Evolutionary conservation across 1,140 invertebrate species (phyloP).

Genomic region (Drosophila pseudoananassae): DNA sequence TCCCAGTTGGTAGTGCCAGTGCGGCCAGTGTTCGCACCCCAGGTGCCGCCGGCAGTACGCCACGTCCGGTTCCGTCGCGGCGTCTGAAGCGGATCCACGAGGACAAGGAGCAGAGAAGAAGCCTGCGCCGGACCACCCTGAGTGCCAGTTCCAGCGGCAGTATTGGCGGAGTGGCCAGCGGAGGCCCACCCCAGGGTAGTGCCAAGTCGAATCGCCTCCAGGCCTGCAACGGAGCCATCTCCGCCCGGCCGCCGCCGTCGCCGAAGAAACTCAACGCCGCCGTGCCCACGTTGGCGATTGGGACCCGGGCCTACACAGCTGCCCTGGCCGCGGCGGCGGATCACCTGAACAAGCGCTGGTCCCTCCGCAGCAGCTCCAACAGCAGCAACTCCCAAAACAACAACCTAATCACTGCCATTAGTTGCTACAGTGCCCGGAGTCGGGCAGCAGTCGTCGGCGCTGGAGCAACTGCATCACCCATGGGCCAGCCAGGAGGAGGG

Average conservation of each 20-base stretch:
- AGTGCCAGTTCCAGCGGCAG: slow-evolving; percentile 19
- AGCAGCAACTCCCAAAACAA: neutral
- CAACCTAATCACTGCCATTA: slow-evolving; percentile 5
- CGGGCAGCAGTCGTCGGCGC: slow-evolving; percentile 20
- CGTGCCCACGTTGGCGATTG: slow-evolving; percentile 63
- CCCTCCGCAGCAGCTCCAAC: slow-evolving; percentile 58
- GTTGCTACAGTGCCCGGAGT: slow-evolving; percentile 11
- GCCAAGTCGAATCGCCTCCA: slow-evolving; percentile 60
- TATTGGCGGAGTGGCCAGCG: neutral
- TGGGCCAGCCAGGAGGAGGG: neutral
- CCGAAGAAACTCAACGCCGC: slow-evolving; percentile 64
- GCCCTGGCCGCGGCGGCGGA: slow-evolving; percentile 62
- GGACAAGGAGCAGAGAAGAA: slow-evolving; percentile 57
- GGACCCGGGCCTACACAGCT: slow-evolving; percentile 65
- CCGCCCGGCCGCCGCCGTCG: slow-evolving; percentile 68
- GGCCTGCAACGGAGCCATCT: slow-evolving; percentile 53
- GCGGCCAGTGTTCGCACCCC: neutral
- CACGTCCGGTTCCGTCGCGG: slow-evolving; percentile 21
- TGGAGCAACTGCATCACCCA: slow-evolving; percentile 1
- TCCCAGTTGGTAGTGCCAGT: neutral
- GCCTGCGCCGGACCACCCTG: slow-evolving; percentile 46
- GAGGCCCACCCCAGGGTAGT: slow-evolving; percentile 16
- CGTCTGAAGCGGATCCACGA: slow-evolving; percentile 54
- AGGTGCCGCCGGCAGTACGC: neutral
- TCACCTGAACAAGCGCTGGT: slow-evolving; percentile 68